Evolutionary conservation across 2,888 invertebrate species (phyloP).

Genomic region (Dynastes grantii): DNA sequence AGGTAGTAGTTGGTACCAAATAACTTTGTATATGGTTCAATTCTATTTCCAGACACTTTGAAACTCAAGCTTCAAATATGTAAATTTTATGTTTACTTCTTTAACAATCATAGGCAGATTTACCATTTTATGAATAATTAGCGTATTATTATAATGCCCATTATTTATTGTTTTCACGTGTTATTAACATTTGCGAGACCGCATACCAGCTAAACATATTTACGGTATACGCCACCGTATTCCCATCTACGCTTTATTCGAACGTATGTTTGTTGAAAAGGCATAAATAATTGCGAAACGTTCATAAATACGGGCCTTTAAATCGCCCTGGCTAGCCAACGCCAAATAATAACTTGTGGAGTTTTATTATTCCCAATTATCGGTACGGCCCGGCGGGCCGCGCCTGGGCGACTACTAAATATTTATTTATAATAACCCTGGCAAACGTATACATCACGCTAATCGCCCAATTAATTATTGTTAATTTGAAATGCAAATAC

Average conservation of each 20-base stretch:
- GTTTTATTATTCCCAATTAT: constrained; percentile 53
- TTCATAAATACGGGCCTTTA: constrained; percentile 25
- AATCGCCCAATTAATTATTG: constrained; percentile 70
- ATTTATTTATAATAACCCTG: constrained; percentile 59
- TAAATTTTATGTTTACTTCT: too few species aligned
- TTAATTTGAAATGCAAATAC: constrained; percentile 70
- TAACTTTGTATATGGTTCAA: too few species aligned
- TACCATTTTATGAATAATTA: background rate
- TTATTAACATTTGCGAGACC: background rate
- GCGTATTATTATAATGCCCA: background rate
- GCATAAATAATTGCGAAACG: constrained; percentile 36
- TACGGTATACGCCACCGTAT: background rate
- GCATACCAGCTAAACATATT: constrained; percentile 18
- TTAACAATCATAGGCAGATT: too few species aligned
- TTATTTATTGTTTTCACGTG: constrained; percentile 15
- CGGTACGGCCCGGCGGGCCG: constrained; percentile 17
- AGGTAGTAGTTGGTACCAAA: too few species aligned
- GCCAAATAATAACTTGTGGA: constrained; percentile 52
- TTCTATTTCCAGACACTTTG: too few species aligned
- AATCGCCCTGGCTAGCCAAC: background rate
- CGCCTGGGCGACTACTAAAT: constrained; percentile 53
- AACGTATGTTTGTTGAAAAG: constrained; percentile 26
- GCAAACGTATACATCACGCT: constrained; percentile 65
- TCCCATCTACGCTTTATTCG: background rate
- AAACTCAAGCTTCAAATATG: too few species aligned